phyloP scores from a whole-genome alignment of 2,113 vertebrate genomes.

The Galemys pyrenaicus region DNA sequence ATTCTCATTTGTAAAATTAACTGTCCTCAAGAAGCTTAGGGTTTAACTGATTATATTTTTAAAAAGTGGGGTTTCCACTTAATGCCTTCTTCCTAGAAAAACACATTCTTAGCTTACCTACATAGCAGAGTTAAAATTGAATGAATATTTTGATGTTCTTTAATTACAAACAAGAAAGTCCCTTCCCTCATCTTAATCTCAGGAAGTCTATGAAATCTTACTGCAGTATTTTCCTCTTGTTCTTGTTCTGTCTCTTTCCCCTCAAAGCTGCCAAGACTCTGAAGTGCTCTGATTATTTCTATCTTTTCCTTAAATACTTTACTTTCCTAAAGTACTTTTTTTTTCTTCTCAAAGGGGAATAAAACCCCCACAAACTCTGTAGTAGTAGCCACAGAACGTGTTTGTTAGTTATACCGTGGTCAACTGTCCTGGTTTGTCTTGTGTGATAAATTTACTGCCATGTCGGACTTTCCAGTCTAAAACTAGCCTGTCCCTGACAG shows the following conservation, averaged over 20 bases:
- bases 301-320: constrained; percentile 20
- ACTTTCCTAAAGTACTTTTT: background rate
- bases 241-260: background rate
- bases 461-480: background rate
- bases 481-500: background rate
- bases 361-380: background rate
- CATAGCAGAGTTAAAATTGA: background rate
- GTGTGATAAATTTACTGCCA: background rate
- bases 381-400: background rate
- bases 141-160: constrained; percentile 3
- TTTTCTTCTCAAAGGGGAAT: constrained; percentile 14
- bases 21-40: background rate
- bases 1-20: constrained; percentile 10
- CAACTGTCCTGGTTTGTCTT: background rate
- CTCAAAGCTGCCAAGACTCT: constrained; percentile 1
- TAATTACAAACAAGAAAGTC: background rate
- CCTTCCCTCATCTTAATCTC: background rate
- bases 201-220: background rate
- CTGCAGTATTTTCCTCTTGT: background rate
- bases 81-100: background rate
- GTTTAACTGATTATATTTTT: background rate
- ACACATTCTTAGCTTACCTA: constrained; percentile 37
- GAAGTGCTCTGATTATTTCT: background rate
- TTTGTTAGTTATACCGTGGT: background rate
- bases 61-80: background rate